Percentiles rank a stretch among this genome's conserved stretches.
phyloP scores from a whole-genome alignment of 2,797 vertebrate genomes.

The Atherinosoma microstoma region DNA sequence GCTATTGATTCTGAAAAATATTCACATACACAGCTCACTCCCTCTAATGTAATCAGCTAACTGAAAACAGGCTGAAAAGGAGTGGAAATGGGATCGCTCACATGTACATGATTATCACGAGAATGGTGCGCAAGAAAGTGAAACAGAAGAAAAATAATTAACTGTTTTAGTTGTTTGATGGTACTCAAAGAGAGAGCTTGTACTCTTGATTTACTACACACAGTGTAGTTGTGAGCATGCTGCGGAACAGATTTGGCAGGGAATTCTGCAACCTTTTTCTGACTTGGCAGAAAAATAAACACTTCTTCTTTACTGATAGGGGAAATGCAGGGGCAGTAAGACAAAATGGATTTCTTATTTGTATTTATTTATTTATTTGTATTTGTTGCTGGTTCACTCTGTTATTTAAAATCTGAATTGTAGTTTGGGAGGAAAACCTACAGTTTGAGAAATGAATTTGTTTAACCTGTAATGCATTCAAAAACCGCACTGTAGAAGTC shows the following conservation, averaged over 20 bases:
- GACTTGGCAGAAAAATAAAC: neutral
- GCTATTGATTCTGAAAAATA: slow-evolving; percentile 49
- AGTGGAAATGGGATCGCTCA: slow-evolving; percentile 65
- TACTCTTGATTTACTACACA: slow-evolving; percentile 31
- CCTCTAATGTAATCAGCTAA: slow-evolving; percentile 56
- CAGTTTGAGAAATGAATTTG: neutral
- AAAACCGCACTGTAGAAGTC: neutral
- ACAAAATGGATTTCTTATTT: neutral
- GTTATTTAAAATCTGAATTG: neutral
- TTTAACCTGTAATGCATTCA: neutral
- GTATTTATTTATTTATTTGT: neutral
- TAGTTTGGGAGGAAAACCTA: neutral
- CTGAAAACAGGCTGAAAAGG: slow-evolving; percentile 52
- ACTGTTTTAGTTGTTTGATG: slow-evolving; percentile 25
- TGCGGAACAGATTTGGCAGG: slow-evolving; percentile 29
- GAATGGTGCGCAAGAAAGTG: slow-evolving; percentile 46
- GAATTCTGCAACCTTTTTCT: slow-evolving; percentile 4
- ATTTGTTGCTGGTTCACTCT: neutral
- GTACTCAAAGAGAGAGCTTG: slow-evolving; percentile 13
- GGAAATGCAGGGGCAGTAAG: neutral
- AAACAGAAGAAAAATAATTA: slow-evolving; percentile 50
- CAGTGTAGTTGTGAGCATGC: slow-evolving; percentile 26
- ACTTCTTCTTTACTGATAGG: slow-evolving; percentile 7
- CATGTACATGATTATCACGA: slow-evolving; percentile 60
- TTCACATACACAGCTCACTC: slow-evolving; percentile 29